These are phyloP conservation scores for Diorhabda sublineata DNA, from an alignment of 1,140 invertebrate genomes.

Conservation along the genomic window DNA sequence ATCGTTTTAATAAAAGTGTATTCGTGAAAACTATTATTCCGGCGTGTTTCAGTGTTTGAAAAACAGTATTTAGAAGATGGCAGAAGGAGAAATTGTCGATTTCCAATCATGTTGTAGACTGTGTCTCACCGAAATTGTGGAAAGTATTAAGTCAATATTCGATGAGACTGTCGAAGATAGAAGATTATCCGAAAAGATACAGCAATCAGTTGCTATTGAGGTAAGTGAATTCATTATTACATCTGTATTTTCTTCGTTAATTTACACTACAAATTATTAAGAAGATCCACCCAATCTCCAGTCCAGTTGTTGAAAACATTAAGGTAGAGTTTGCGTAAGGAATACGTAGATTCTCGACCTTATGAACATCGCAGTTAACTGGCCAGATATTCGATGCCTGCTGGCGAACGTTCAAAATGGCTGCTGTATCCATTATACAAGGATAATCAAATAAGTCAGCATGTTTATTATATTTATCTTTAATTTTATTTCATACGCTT, in stretches of 20 bases:
- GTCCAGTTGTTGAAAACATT: slow-evolving; percentile 11
- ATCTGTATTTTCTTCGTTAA: slow-evolving; percentile 7
- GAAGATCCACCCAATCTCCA: slow-evolving; percentile 9
- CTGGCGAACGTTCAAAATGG: slow-evolving; percentile 17
- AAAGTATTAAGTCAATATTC: slow-evolving; percentile 37
- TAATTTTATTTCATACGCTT: too few relatives aligned
- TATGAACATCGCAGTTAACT: slow-evolving; percentile 19
- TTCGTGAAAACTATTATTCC: not conserved
- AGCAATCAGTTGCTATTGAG: slow-evolving; percentile 32
- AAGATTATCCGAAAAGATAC: slow-evolving; percentile 34
- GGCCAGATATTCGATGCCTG: slow-evolving; percentile 10
- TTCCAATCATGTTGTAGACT: slow-evolving; percentile 39
- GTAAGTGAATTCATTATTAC: slow-evolving; percentile 30
- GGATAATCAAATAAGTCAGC: too few relatives aligned
- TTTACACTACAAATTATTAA: slow-evolving; percentile 12
- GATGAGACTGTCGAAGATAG: slow-evolving; percentile 29
- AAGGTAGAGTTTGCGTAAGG: slow-evolving; percentile 23
- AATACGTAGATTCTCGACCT: slow-evolving; percentile 31
- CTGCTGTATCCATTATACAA: not conserved
- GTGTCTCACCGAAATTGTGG: slow-evolving; percentile 37
- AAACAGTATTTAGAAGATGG: not conserved
- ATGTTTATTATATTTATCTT: too few relatives aligned
- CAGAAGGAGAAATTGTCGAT: slow-evolving; percentile 22
- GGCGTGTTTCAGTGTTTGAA: not conserved
- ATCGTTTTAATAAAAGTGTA: not conserved